Evolutionary conservation across 2,797 vertebrate species (phyloP), one percentile per base, ranked within the genome.

Genomic region (Pterois miles): DNA sequence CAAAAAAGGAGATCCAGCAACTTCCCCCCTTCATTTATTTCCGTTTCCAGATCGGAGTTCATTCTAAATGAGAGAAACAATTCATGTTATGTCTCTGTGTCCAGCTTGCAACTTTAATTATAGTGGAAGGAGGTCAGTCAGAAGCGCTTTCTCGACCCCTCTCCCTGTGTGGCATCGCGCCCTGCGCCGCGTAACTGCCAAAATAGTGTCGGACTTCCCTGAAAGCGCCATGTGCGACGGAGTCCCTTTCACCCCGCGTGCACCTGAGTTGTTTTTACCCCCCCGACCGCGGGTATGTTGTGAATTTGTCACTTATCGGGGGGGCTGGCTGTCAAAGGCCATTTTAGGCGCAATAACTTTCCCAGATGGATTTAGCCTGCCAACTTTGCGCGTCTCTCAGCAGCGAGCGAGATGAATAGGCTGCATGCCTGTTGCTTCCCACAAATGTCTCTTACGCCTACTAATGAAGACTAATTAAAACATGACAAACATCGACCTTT

Each of bases 81-180:
- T 91, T 67, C 70, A 4, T 80, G 77, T 70, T 81, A 89, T 86
- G 88, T 70, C 69, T 72, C 31, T 0, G 64, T 23, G 70, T 78
- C 76, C 86, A 78, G 79, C 71, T 79, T 82, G 83, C 85, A 86
- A 71, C 88, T 91, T 90, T 92, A 91, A 93, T 90, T 86, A 92
- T 91, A 93, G 89, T 83, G 84, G 70, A 5, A n/a, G 66, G 85
- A 81, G 92, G 93, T 92, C 90, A 92, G 64, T 84, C 80, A 67
- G 65, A 52, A 70, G 89, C 73, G 72, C 67, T 22, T 58, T 60
- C 33, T 72, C 84, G 88, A 91, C 81, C 89, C 72, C 71, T 91
- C 93, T 90, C 90, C 91, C 84, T 95, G 94, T 95, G 95, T 95
- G 94, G 94, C 86, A 93, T 89, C 78, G 88, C 86, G 54, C 84